Evolutionary conservation across 2,113 vertebrate genomes (phyloP).

Genomic region (Lethenteron camtschaticum): DNA sequence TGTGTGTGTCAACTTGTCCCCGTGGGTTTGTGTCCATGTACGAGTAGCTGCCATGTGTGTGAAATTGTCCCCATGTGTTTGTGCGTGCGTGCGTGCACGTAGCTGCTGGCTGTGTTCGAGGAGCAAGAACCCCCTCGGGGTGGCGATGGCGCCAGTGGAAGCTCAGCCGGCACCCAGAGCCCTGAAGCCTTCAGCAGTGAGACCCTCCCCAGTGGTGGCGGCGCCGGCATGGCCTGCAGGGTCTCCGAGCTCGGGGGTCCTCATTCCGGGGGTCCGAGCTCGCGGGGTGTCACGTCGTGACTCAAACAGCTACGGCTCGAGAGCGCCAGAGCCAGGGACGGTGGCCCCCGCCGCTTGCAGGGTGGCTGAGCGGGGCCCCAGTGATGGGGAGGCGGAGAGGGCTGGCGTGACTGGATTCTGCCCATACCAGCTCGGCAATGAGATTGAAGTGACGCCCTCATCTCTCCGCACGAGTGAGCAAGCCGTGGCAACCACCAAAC

Average conservation of each 20-base stretch:
- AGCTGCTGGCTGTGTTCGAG: constrained; percentile 5
- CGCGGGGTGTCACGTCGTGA: neutral
- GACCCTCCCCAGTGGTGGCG: neutral
- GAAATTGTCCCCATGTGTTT: neutral
- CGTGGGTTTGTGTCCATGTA: neutral
- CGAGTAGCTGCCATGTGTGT: neutral
- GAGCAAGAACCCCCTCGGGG: neutral
- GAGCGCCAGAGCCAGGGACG: neutral
- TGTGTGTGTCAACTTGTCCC: neutral
- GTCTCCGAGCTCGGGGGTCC: neutral
- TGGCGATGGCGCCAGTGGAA: constrained; percentile 1
- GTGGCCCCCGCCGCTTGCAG: neutral
- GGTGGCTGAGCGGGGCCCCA: too few relatives aligned
- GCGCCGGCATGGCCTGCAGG: too few relatives aligned
- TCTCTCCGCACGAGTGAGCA: neutral
- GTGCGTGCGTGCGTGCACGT: neutral
- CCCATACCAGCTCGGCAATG: neutral
- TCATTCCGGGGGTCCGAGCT: neutral
- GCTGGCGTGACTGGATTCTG: constrained; percentile 1
- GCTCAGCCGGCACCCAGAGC: neutral
- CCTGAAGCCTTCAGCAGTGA: neutral
- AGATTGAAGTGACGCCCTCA: constrained; percentile 5
- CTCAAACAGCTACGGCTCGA: neutral
- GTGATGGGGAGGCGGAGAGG: neutral
- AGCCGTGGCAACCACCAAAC: neutral